A percentile compares a stretch with the other conserved stretches of the same genome.
Evolutionary conservation across 2,113 vertebrate genomes (phyloP).

Genomic region (Limnothrissa miodon): DNA sequence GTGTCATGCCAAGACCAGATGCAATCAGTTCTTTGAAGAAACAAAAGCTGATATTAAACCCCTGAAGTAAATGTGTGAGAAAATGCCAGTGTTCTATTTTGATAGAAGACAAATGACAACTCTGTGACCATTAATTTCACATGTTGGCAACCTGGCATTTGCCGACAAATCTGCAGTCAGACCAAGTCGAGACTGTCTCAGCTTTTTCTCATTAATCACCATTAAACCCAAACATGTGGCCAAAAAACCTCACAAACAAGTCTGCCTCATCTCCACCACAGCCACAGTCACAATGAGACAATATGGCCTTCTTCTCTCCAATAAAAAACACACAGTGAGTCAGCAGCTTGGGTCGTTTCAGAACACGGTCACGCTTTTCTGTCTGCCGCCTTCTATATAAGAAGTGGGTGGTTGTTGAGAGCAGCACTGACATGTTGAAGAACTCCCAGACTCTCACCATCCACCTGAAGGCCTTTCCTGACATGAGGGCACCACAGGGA

Average conservation of each 20-base stretch:
- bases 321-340: constrained; percentile 45
- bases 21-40: background rate
- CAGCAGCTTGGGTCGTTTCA: constrained; percentile 36
- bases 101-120: background rate
- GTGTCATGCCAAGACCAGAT: background rate
- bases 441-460: background rate
- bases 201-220: constrained; percentile 22
- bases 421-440: background rate
- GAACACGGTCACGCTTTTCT: constrained; percentile 36
- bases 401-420: constrained; percentile 37
- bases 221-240: background rate
- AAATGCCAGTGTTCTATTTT: background rate
- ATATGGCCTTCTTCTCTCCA: constrained; percentile 26
- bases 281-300: constrained; percentile 30
- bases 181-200: constrained; percentile 26
- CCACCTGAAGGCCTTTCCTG: background rate
- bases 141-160: background rate
- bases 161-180: background rate
- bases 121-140: background rate
- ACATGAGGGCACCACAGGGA: background rate
- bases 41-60: background rate
- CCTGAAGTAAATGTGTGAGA: background rate
- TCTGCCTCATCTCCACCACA: constrained; percentile 12
- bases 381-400: constrained; percentile 58
- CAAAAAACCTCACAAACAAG: constrained; percentile 32